These are phyloP conservation scores for Channa maculata DNA, from an alignment of 2,113 vertebrate genomes.

Conservation along the genomic window DNA sequence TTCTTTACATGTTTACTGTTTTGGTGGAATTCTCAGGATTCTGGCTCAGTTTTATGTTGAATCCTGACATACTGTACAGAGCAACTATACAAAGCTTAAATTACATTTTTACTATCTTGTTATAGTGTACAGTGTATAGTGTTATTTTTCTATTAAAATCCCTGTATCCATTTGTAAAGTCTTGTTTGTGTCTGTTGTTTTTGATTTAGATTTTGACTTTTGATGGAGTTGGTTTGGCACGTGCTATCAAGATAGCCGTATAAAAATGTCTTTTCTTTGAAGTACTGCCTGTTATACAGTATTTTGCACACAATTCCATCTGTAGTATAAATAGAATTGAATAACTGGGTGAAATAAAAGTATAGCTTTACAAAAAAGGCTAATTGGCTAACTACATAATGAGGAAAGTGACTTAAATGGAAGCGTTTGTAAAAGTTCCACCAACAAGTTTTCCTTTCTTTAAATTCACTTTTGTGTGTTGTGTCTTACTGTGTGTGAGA, in stretches of 20 bases:
- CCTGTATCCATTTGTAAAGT: not conserved
- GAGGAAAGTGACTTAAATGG: conserved; percentile 22
- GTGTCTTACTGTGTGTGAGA: no score
- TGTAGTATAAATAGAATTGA: conserved; percentile 9
- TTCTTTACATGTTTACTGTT: no score
- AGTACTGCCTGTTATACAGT: no score
- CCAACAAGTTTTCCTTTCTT: not conserved
- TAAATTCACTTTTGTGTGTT: no score
- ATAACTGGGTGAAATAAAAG: conserved; percentile 15
- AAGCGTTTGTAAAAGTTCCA: conserved; percentile 15
- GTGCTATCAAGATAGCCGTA: not conserved
- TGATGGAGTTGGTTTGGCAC: not conserved
- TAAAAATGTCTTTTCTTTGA: no score
- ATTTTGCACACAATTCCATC: no score
- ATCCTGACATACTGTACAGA: no score
- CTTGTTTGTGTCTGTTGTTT: not conserved
- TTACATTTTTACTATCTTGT: no score
- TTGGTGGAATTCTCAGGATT: no score
- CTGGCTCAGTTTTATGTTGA: no score
- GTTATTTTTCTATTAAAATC: not conserved
- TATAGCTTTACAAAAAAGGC: conserved; percentile 16
- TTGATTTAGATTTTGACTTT: not conserved
- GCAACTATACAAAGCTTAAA: no score
- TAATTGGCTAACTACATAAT: conserved; percentile 24
- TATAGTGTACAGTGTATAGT: no score